Evolutionary conservation across 2,797 vertebrate genomes (phyloP), one percentile per base, ranked within the genome.

Genomic region (Neoniphon sammara): DNA sequence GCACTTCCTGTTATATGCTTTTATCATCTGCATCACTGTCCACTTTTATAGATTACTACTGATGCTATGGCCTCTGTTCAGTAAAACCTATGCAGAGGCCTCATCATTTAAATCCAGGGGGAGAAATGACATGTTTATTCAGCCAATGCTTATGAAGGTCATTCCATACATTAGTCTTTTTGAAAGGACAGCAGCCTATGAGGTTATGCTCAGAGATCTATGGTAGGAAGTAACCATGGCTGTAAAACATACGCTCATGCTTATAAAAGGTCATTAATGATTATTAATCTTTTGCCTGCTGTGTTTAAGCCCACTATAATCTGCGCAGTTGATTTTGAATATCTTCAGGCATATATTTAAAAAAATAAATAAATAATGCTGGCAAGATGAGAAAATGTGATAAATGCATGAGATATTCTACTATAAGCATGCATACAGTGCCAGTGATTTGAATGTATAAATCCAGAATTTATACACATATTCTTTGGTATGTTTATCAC

Each of bases 401-500:
- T 10, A 60, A 17, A 70, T 52, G 0, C 18, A 30, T 59, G 7
- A 21, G 42, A 36, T 50, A 31, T 53, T 78, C 23, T 20, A 0
- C 54, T 66, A 46, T 62, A 63, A 59, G 62, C 49, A 60, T 44
- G 73, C 36, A 14, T 52, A 27, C 21, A 14, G 21, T 27, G 52
- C 25, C 20, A 50, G 66, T 75, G 55, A 56, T 68, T 66, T 78
- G 27, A 69, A 74, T 75, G 14, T 63, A 59, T 58, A 71, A 49
- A 81, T 79, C 76, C 46, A 65, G 44, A 17, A 64, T 75, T 65
- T 70, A 47, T 54, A 75, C 2, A 56, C 66, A 49, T 59, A 57
- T 80, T 73, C 27, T 73, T 74, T 64, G 15, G 23, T 56, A 54
- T 65, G 34, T 78, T 85, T 75, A 64, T 80, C 64, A 73, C 64